Evolutionary conservation across 1,140 invertebrate species (phyloP).

Genomic region (Drosophila quadrilineata): DNA sequence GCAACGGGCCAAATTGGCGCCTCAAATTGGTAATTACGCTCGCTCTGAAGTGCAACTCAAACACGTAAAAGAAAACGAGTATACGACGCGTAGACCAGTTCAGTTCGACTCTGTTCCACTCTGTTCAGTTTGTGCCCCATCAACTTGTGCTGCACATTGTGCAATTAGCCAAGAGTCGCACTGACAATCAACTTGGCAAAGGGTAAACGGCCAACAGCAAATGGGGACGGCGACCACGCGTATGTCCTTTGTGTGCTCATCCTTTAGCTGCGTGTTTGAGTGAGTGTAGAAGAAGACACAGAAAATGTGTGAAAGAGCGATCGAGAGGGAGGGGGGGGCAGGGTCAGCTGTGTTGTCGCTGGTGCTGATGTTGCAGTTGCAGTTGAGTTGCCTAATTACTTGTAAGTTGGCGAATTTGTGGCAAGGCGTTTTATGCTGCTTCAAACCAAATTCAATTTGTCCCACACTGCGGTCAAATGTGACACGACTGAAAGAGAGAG

Average conservation of each 20-base stretch:
- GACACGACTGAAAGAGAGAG: too few species aligned
- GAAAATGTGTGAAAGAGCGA: too few species aligned
- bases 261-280: slow-evolving; percentile 8
- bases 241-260: slow-evolving; percentile 43
- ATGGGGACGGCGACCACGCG: slow-evolving; percentile 53
- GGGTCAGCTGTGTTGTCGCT: background rate
- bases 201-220: slow-evolving; percentile 40
- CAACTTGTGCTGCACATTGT: slow-evolving; percentile 46
- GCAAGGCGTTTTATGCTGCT: slow-evolving; percentile 44
- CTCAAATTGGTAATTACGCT: slow-evolving; percentile 77
- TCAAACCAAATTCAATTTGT: slow-evolving; percentile 76
- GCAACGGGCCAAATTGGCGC: slow-evolving; percentile 69
- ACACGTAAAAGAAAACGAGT: slow-evolving; percentile 66
- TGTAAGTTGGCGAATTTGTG: slow-evolving; percentile 79
- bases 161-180: slow-evolving; percentile 66
- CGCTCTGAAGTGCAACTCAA: slow-evolving; percentile 70
- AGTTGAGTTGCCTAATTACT: slow-evolving; percentile 75
- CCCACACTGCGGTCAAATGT: slow-evolving; percentile 56
- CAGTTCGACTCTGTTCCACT: background rate
- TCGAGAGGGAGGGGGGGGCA: background rate
- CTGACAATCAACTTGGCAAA: slow-evolving; percentile 72
- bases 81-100: slow-evolving; percentile 8
- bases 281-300: too few species aligned
- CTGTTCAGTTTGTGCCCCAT: background rate
- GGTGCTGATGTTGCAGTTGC: slow-evolving; percentile 33